Conservation (phyloP, 30 jellyfish, hydroid and myxozoan genomes). For the Hydra vulgaris region DNA sequence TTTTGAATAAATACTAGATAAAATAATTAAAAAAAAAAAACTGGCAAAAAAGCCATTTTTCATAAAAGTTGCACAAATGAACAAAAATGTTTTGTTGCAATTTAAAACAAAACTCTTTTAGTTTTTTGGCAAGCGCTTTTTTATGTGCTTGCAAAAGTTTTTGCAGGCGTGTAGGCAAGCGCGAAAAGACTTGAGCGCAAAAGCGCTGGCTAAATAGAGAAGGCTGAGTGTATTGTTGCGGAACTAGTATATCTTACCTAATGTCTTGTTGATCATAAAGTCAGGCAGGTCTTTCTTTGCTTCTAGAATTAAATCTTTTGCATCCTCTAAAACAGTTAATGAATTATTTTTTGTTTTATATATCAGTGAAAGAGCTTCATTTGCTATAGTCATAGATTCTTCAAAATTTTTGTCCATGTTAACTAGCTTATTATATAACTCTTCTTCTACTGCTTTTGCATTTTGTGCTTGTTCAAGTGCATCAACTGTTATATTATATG, state of each 20-base stretch:
- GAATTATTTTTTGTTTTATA: constrained; percentile 34
- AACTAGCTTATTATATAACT: constrained; percentile 23
- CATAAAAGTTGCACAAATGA: too few species aligned
- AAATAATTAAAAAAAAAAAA: background rate
- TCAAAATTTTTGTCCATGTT: constrained; percentile 37
- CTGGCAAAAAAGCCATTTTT: too few species aligned
- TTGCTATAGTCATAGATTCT: constrained; percentile 54
- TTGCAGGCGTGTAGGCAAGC: too few species aligned
- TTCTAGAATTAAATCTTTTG: constrained; percentile 38
- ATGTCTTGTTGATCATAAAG: constrained; percentile 33
- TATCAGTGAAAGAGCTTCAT: constrained; percentile 29
- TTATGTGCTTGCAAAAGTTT: too few species aligned
- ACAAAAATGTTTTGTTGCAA: too few species aligned
- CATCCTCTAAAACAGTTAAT: constrained; percentile 40
- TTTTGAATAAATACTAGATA: background rate
- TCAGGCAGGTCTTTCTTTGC: constrained; percentile 74
- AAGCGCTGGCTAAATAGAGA: too few species aligned
- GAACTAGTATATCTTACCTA: too few species aligned
- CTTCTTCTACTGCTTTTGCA: constrained; percentile 58
- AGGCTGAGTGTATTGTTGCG: too few species aligned
- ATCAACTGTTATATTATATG: constrained; percentile 37
- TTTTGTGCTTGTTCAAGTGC: constrained; percentile 57
- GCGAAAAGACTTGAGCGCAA: too few species aligned
- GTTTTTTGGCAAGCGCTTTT: too few species aligned
- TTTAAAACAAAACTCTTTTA: too few species aligned